Base-by-base conservation (phyloP, 2,113 vertebrate genomes). In the Scomber japonicus region DNA sequence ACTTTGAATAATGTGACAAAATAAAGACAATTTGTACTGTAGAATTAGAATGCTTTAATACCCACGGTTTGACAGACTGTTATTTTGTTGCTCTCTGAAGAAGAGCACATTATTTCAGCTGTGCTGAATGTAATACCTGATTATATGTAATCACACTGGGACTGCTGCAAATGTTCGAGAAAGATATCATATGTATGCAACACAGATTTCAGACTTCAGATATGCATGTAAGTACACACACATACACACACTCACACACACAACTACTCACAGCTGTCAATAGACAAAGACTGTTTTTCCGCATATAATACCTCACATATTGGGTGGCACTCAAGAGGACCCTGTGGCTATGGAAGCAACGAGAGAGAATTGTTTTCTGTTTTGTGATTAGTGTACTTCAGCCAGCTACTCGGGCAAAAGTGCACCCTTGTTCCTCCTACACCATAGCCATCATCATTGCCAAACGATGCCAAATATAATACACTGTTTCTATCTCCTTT, bases 351-450 rank as follows among this genome's bases (percentile, higher is more conserved):
- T 16, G 10, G 13, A 78, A 73, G 77, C 7, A 1, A 56, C 21
- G 46, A 55, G 14, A 67, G 45, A 10, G 21, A 21, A 66, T 71
- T 77, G 67, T 61, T 85, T 85, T 73, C 56, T 66, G 69, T 75
- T 85, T 48, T 71, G 19, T 57, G 56, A 70, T 74, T 27, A 84
- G 56, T 2, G 16, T 64, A 61, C 89, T 91, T 82, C 49, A 90
- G 61, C 16, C 50, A 9, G 61, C 73, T 74, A 21, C 81, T 71
- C 27, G n/a, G 50, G n/a, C 60, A 3, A 65, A 71, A 89, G 60
- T 44, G 63, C 72, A 77, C 49, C 45, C 59, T 78, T 81, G 12
- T 72, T 46, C 35, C 72, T 51, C 65, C 76, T 55, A 53, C 63
- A 55, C 16, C 50, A 8, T 46, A 57, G 31, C 61, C 4, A 60